Evolutionary conservation across 2,797 vertebrate species (phyloP).

Genomic region (Amazonetta brasiliensis): DNA sequence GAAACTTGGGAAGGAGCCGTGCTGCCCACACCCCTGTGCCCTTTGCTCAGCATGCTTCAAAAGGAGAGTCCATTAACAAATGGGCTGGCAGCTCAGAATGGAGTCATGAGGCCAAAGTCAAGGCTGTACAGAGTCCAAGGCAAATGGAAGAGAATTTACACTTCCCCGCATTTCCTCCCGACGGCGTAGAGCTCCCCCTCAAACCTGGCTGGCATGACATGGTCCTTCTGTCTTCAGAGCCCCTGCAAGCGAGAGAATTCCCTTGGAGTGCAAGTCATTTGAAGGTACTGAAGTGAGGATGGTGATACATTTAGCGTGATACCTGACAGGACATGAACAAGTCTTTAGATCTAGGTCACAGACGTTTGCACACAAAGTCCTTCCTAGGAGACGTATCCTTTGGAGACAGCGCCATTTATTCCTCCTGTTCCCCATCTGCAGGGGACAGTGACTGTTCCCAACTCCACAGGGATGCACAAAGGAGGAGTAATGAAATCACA

Average conservation of each 20-base stretch:
- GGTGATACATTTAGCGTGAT: fast-evolving
- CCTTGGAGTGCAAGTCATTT: not conserved
- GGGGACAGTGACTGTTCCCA: not conserved
- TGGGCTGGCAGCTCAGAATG: slow-evolving; percentile 27
- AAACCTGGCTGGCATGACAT: not conserved
- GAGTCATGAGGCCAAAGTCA: slow-evolving; percentile 34
- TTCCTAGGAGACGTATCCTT: not conserved
- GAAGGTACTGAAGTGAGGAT: not conserved
- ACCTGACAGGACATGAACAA: fast-evolving
- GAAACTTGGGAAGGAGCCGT: slow-evolving; percentile 16
- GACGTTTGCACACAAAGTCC: not conserved
- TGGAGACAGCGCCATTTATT: not conserved
- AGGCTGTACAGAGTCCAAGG: slow-evolving; percentile 64
- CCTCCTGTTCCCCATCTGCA: not conserved
- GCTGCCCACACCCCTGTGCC: slow-evolving; percentile 8
- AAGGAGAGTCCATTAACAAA: slow-evolving; percentile 41
- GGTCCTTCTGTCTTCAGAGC: slow-evolving; percentile 47
- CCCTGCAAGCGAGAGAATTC: slow-evolving; percentile 58
- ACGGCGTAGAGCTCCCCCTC: slow-evolving; percentile 36
- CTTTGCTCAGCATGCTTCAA: slow-evolving; percentile 39
- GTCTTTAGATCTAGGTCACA: not conserved
- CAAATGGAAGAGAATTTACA: slow-evolving; percentile 57
- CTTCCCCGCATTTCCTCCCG: not conserved
- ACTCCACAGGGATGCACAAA: fast-evolving
- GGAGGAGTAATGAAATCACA: not conserved